Conservation (phyloP, 2,797 vertebrate species). For the Anabacerthia variegaticeps region DNA sequence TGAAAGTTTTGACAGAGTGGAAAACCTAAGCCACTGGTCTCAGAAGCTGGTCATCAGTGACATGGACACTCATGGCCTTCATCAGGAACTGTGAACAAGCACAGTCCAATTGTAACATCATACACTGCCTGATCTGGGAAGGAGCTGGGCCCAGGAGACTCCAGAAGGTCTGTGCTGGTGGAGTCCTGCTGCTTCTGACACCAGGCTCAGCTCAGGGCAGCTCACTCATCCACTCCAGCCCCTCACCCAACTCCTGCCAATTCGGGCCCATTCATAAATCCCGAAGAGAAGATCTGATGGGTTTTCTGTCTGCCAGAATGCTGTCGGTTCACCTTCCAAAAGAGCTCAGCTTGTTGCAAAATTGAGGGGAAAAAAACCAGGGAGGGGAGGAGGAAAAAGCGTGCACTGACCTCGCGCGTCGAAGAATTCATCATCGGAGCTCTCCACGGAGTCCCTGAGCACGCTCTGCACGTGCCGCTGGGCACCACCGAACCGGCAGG, state of each 20-base stretch:
- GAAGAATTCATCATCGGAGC: conserved; percentile 98
- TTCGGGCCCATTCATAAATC: neutral
- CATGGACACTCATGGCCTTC: neutral
- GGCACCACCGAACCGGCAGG: conserved; percentile 79
- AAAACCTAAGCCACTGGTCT: neutral
- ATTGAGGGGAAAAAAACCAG: neutral
- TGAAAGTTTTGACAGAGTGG: neutral
- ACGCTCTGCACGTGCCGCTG: conserved; percentile 89
- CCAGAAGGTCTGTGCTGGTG: neutral
- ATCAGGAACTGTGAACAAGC: neutral
- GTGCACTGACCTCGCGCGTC: conserved; percentile 91
- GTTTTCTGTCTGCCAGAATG: neutral
- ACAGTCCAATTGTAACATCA: neutral
- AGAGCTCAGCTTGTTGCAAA: neutral
- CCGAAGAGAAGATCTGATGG: neutral
- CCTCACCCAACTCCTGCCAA: neutral
- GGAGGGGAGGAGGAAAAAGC: neutral
- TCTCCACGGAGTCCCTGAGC: conserved; percentile 91
- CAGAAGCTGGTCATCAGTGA: neutral
- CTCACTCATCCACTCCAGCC: neutral
- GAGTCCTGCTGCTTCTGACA: neutral
- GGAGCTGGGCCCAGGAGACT: neutral
- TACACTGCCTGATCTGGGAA: neutral
- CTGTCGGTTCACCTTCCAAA: neutral
- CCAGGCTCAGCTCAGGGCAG: neutral